Evolutionary conservation across 2,888 invertebrate genomes (phyloP).

Genomic region (Cryptophagus acutangulus): DNA sequence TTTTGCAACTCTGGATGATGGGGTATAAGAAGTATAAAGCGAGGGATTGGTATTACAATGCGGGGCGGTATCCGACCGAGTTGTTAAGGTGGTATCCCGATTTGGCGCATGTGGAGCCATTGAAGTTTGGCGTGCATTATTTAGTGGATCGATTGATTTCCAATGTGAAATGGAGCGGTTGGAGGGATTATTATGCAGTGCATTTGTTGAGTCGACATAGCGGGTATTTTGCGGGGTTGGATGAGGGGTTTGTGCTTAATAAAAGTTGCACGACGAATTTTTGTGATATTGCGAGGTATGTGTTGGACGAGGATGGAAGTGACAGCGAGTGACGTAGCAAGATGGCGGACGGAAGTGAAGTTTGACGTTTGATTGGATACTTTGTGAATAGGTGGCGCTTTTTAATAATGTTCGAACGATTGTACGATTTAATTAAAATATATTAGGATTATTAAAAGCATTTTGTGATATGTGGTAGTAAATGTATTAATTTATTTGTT

Average conservation of each 20-base stretch:
- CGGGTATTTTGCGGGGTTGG: not conserved
- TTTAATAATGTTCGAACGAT: too few relatives aligned
- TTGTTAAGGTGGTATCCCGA: not conserved
- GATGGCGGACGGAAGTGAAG: too few relatives aligned
- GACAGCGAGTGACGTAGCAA: too few relatives aligned
- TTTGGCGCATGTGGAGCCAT: constrained; percentile 4
- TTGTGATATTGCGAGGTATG: constrained; percentile 9
- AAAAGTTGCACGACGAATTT: constrained; percentile 7
- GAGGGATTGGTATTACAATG: constrained; percentile 12
- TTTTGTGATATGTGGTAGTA: too few relatives aligned
- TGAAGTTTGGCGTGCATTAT: constrained; percentile 7
- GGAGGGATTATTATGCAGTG: constrained; percentile 5
- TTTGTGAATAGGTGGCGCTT: too few relatives aligned
- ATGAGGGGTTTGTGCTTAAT: constrained; percentile 1
- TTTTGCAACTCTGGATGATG: constrained; percentile 2
- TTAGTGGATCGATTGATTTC: constrained; percentile 7
- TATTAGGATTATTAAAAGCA: too few relatives aligned
- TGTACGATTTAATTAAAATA: too few relatives aligned
- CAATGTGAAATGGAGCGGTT: constrained; percentile 8
- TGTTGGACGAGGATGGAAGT: too few relatives aligned
- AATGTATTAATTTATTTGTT: too few relatives aligned
- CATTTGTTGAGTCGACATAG: constrained; percentile 7
- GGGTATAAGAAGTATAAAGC: constrained; percentile 9
- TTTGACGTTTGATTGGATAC: too few relatives aligned
- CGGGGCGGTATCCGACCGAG: constrained; percentile 9